These are phyloP conservation scores for Gallinago solitaria DNA, from an alignment of 2,797 vertebrate species.

Conservation along the genomic window DNA sequence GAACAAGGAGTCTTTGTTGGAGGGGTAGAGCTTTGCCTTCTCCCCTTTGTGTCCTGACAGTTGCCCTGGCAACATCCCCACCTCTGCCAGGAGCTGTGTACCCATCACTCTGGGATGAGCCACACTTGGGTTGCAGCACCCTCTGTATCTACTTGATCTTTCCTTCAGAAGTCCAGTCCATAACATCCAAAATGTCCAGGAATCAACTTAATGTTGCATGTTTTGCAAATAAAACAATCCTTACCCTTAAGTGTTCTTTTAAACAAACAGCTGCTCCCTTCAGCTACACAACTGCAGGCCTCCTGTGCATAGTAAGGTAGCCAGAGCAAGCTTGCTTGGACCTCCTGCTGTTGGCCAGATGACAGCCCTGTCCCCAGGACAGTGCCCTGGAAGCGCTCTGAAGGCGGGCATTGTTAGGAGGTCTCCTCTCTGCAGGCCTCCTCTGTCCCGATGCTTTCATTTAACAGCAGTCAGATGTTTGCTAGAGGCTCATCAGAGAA, in stretches of 20 bases:
- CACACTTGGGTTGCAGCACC: not conserved
- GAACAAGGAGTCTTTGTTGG: not conserved
- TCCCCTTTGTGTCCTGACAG: not conserved
- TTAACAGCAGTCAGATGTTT: constrained; percentile 42
- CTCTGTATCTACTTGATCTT: not conserved
- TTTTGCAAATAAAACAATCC: not conserved
- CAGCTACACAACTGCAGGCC: not conserved
- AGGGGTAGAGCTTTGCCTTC: not conserved
- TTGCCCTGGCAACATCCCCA: not conserved
- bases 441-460: not conserved
- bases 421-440: not conserved
- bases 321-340: not conserved
- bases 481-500: constrained; percentile 1
- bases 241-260: not conserved
- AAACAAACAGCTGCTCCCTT: not conserved
- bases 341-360: not conserved
- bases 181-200: not conserved
- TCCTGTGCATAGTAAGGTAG: not conserved
- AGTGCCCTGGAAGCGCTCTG: not conserved
- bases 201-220: not conserved
- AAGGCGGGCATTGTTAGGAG: not conserved
- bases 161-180: accelerated
- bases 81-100: not conserved
- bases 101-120: not conserved
- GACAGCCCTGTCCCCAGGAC: not conserved